Percentiles rank a stretch among this genome's conserved stretches.
phyloP scores from a whole-genome alignment of 2,888 invertebrate species.

The Cheilosia urbana region DNA sequence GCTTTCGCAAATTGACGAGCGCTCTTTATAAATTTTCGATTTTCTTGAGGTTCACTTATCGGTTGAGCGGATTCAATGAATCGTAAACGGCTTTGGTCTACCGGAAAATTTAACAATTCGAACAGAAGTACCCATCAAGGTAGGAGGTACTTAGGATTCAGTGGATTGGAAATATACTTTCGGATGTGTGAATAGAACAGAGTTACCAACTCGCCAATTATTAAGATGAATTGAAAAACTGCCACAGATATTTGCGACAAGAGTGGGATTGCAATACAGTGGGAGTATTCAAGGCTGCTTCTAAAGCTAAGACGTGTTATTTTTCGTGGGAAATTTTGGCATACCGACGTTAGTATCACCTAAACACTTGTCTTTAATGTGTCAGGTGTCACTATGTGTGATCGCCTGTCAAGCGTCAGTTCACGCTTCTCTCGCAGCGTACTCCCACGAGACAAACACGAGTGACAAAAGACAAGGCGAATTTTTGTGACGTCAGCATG shows the following conservation, averaged over 20 bases:
- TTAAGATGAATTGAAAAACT: background rate
- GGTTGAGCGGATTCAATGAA: conserved; percentile 59
- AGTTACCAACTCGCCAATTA: background rate
- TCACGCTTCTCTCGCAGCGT: no score
- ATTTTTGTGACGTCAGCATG: no score
- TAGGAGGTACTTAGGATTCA: conserved; percentile 60
- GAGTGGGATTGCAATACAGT: background rate
- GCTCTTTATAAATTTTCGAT: conserved; percentile 69
- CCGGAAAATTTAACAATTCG: conserved; percentile 66
- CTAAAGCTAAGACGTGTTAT: no score
- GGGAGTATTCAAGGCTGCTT: no score
- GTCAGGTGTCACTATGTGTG: no score
- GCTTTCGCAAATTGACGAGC: conserved; percentile 55
- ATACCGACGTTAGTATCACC: no score
- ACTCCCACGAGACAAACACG: no score
- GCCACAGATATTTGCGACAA: background rate
- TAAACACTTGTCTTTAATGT: no score
- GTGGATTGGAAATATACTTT: conserved; percentile 52
- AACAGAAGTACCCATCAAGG: conserved; percentile 56
- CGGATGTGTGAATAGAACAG: background rate
- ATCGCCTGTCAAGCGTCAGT: no score
- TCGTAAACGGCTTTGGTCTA: conserved; percentile 62
- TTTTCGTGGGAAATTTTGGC: no score
- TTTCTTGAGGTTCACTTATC: conserved; percentile 56
- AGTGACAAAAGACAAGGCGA: no score